These are phyloP conservation scores for Brachyhypopomus occidentalis DNA, from an alignment of 2,113 vertebrate species.

Conservation along the genomic window DNA sequence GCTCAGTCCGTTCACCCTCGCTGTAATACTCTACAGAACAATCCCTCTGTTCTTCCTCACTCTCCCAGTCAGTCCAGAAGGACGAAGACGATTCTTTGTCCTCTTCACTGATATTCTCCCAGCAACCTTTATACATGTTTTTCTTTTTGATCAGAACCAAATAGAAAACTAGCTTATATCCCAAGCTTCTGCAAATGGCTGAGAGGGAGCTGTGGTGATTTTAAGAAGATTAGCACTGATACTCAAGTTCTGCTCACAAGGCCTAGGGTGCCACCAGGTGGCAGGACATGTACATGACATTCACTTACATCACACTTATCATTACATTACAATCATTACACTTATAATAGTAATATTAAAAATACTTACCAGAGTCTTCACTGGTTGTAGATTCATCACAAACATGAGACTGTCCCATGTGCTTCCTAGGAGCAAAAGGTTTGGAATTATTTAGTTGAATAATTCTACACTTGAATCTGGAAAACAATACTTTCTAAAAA, in stretches of 20 bases:
- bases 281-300: not conserved
- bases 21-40: slow-evolving; percentile 34
- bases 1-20: slow-evolving; percentile 17
- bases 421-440: slow-evolving; percentile 63
- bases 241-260: not conserved
- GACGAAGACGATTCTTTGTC: slow-evolving; percentile 62
- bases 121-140: slow-evolving; percentile 64
- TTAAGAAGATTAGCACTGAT: slow-evolving; percentile 53
- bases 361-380: slow-evolving; percentile 68
- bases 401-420: slow-evolving; percentile 62
- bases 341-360: not conserved
- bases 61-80: slow-evolving; percentile 69
- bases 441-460: not conserved
- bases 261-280: slow-evolving; percentile 27
- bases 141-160: not conserved
- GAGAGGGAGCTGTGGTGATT: slow-evolving; percentile 12
- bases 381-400: slow-evolving; percentile 74
- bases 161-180: not conserved
- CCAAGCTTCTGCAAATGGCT: slow-evolving; percentile 35
- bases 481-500: not conserved
- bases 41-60: slow-evolving; percentile 49
- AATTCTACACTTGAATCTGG: not conserved
- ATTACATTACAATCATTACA: too few relatives aligned
- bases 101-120: slow-evolving; percentile 48
- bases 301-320: too few relatives aligned